Conservation (phyloP, 2,113 vertebrate genomes). For the Eulacestoma nigropectus region DNA sequence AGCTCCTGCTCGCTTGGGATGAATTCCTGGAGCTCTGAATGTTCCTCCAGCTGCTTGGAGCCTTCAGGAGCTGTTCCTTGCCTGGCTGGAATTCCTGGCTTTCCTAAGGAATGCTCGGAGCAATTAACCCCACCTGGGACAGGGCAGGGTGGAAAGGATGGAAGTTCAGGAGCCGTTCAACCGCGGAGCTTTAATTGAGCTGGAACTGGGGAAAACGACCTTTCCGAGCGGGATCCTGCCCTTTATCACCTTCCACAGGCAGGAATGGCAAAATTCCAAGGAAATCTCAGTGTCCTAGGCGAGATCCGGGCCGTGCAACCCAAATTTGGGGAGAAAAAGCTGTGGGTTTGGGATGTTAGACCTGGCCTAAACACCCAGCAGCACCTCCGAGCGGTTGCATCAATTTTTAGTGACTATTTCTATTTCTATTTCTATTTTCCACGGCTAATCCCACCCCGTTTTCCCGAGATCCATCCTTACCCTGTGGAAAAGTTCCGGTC, state of each 20-base stretch:
- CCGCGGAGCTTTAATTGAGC: neutral
- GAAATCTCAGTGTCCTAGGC: neutral
- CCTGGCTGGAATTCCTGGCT: neutral
- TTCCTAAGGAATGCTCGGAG: neutral
- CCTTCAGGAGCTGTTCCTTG: neutral
- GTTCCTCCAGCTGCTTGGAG: neutral
- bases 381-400: neutral
- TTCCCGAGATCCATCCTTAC: neutral
- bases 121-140: neutral
- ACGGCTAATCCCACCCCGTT: neutral
- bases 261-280: neutral
- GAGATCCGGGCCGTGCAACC: neutral
- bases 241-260: neutral
- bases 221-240: neutral
- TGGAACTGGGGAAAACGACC: neutral
- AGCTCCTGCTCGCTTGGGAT: neutral
- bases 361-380: neutral
- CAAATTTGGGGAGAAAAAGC: neutral
- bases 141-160: neutral
- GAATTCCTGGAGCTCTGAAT: neutral
- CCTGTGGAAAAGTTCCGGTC: neutral
- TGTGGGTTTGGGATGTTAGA: rapidly evolving
- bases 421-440: rapidly evolving
- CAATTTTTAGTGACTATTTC: neutral
- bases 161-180: neutral